Evolutionary conservation across 2,113 vertebrate genomes (phyloP).

Genomic region (Excalfactoria chinensis): DNA sequence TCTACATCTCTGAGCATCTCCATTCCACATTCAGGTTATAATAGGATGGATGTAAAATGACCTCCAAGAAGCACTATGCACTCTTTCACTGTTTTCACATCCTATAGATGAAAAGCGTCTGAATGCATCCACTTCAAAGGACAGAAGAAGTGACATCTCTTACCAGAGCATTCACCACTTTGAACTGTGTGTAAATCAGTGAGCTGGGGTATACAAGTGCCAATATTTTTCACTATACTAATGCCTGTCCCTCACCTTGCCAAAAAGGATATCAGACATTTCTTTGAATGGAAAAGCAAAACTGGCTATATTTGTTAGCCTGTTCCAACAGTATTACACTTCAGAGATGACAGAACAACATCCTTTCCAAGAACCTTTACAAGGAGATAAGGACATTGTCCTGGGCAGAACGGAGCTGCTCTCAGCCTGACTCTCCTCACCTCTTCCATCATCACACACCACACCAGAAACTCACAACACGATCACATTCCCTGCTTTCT

Average conservation of each 20-base stretch:
- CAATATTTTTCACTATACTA: background rate
- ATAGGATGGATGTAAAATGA: background rate
- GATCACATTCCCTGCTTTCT: background rate
- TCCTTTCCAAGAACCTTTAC: background rate
- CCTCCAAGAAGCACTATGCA: background rate
- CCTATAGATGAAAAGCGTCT: background rate
- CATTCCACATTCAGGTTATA: background rate
- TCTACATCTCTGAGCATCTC: background rate
- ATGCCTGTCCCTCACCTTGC: background rate
- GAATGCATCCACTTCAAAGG: background rate
- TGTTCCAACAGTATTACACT: background rate
- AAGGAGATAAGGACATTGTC: background rate
- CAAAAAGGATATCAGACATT: background rate
- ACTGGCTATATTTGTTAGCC: fast-evolving
- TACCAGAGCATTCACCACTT: background rate
- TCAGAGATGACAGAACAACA: background rate
- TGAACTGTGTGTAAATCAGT: background rate
- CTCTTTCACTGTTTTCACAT: background rate
- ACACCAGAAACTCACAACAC: background rate
- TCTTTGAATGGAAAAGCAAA: background rate
- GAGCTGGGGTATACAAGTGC: background rate
- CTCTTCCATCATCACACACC: background rate
- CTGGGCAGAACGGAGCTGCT: background rate
- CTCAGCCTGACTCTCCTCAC: background rate
- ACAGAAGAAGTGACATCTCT: background rate